Evolutionary conservation across 2,888 invertebrate species (phyloP), one percentile per base, ranked within the genome.

Genomic region (Agrypnus murinus): DNA sequence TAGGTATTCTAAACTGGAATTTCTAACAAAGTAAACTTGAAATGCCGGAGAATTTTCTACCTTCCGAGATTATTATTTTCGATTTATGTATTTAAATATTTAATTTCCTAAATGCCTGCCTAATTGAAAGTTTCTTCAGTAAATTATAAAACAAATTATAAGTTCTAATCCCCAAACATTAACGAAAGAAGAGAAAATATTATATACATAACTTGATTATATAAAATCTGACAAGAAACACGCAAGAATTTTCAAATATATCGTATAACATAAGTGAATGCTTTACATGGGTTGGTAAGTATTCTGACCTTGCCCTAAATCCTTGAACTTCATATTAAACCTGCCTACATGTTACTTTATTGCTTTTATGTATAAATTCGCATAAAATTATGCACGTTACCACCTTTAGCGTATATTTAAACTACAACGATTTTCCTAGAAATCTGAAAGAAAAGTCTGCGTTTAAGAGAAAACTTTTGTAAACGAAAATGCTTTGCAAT

Each of bases 291-390:
- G 25, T 6, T 10, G 55, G 17, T 17, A 66, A 48, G 59, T 38
- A 45, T 43, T n/a, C 4, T 32, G 55, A 46, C 68, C 68, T 69
- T 69, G 68, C 25, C 63, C 68, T 32, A 63, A 19, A 69, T 69
- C 55, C 68, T 69, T 69, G 63, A 69, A 69, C 63, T 69, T 69
- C 68, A 38, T 57, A 31, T 34, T n/a, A 50, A 48, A 50, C 43
- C 53, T 25, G n/a, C 25, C n/a, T 40, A 50, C 45, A 15, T 36
- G 32, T 32, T 40, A 65, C 65, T 25, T 25, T 3, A 2, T 5
- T 5, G 25, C 25, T 25, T 25, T 25, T 25, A 25, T 5, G 36
- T 55, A 53, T 34, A 55, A 55, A 55, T 17, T 55, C 55, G 55
- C 55, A 15, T 34, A 15, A 36, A 36, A 36, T 55, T 55, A 55